phyloP scores from a whole-genome alignment of 2,797 vertebrate genomes.

The Platyrinchus mystaceus region DNA sequence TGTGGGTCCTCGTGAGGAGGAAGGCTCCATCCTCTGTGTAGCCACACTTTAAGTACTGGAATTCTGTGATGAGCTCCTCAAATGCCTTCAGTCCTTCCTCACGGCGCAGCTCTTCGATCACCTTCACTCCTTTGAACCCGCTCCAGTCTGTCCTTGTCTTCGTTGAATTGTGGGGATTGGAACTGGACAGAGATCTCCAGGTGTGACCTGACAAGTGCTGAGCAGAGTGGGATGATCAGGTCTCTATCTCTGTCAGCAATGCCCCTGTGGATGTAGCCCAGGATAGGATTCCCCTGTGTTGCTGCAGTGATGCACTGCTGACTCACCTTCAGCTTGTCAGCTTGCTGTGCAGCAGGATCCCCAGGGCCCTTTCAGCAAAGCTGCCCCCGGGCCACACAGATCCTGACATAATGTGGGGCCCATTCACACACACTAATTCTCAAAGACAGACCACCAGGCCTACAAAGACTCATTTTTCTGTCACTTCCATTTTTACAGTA shows the following conservation, averaged over 20 bases:
- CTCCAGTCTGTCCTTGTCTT: not conserved
- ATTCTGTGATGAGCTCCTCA: not conserved
- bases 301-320: fast-evolving
- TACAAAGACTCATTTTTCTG: not conserved
- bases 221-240: too few species aligned
- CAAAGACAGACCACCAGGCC: not conserved
- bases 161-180: not conserved
- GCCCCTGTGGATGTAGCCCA: fast-evolving
- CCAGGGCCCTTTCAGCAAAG: not conserved
- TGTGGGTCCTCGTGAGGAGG: not conserved
- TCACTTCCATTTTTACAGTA: not conserved
- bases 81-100: not conserved
- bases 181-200: not conserved
- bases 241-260: not conserved
- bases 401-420: not conserved
- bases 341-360: not conserved
- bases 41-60: not conserved
- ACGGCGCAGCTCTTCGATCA: not conserved
- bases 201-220: not conserved
- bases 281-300: not conserved
- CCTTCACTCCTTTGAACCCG: not conserved
- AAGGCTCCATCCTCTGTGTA: not conserved
- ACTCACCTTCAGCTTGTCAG: not conserved
- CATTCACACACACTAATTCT: not conserved
- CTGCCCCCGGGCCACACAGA: not conserved